A percentile compares a stretch with the other conserved stretches of the same genome.
Conservation (phyloP, 2,888 invertebrate species). For the Ommatoiulus sabulosus region DNA sequence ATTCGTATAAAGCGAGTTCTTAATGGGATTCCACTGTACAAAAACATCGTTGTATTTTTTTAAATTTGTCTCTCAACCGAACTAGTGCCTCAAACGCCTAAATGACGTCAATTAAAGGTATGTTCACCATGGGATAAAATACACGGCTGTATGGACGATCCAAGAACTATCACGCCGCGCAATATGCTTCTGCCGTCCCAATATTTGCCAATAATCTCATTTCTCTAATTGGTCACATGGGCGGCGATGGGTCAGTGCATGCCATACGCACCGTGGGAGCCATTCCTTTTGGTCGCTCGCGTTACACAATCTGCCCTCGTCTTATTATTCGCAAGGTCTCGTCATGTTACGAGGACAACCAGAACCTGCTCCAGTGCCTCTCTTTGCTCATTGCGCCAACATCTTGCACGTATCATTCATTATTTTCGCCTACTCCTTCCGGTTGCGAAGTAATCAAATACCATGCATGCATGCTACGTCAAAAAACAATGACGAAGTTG, state of each 20-base stretch:
- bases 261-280: background rate
- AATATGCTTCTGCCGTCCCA: too few species aligned
- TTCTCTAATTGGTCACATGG: background rate
- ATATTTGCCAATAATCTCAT: background rate
- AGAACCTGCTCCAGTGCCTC: background rate
- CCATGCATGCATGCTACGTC: background rate
- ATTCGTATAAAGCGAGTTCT: too few species aligned
- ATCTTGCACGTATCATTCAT: background rate
- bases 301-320: background rate
- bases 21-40: too few species aligned
- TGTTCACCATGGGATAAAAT: too few species aligned
- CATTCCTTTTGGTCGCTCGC: background rate
- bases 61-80: too few species aligned
- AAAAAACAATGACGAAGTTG: background rate
- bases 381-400: background rate
- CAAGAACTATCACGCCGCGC: too few species aligned
- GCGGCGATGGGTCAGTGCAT: background rate
- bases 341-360: background rate
- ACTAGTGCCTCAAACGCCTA: too few species aligned
- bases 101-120: too few species aligned
- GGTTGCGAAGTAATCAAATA: background rate
- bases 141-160: too few species aligned
- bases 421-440: slow-evolving; percentile 8
- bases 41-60: too few species aligned
- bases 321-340: slow-evolving; percentile 3